Base-by-base conservation (phyloP, 2,888 invertebrate species). In the Hemithea aestivaria region DNA sequence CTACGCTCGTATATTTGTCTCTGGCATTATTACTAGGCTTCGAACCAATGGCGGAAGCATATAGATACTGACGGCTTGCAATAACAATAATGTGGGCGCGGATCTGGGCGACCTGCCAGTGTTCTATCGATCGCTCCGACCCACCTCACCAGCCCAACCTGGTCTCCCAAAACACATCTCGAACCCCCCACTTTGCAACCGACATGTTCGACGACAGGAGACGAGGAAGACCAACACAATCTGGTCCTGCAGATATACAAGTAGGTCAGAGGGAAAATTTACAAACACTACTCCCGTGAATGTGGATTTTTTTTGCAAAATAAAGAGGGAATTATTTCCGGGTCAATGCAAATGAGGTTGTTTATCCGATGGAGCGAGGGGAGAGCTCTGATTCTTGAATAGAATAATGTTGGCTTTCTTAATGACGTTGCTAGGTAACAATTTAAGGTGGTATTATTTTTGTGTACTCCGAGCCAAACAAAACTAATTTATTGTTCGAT, bases 181-280 rank as follows among this genome's bases (percentile, higher is more conserved):
- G 40, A 53, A 55, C 57, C 71, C 73, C 67, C 69, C 64, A 56
- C 60, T 59, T 60, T 59, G 50, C 58, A 58, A 53, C 51, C 52
- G 55, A 51, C 56, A 54, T 59, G 51, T 53, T 49, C 56, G 56
- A 62, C 47, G 45, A 52, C 59, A 56, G 53, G 69, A 59, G 61
- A 50, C 53, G 62, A 43, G 66, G 77, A 40, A 66, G 78, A 46
- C 70, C 84, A 64, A 45, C 45, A 25, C 53, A 53, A 43, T 56
- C 60, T 81, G 80, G 84, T 58, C 58, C 56, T 58, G 60, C 68
- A 74, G 71, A 79, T 70, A 67, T 67, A 73, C 83, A 87, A 85
- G 81, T 87, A 85, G 85, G 85, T 87, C 85, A 85, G 71, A 83
- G 70, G 82, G 83, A 85, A 84, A 83, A 81, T 85, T 82, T 82